Evolutionary conservation across 2,888 invertebrate species (phyloP).

Genomic region (Aspidapion aeneum): DNA sequence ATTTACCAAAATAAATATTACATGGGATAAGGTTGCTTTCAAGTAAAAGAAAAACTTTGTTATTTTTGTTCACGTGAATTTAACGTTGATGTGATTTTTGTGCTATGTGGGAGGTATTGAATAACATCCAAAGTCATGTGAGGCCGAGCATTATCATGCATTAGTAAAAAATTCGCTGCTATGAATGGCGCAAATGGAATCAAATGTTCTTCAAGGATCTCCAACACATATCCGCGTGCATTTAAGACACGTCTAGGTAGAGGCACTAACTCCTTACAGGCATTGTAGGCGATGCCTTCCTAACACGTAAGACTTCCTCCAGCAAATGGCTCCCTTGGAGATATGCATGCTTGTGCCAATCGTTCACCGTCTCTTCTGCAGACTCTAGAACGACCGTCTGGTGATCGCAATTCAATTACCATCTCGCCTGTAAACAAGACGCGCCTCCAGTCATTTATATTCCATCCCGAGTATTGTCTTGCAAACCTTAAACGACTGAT

Average conservation of each 20-base stretch:
- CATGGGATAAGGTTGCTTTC: too few relatives aligned
- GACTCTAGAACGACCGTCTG: neutral
- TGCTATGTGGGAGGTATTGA: too few relatives aligned
- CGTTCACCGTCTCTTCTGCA: slow-evolving; percentile 1
- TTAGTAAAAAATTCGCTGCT: slow-evolving; percentile 7
- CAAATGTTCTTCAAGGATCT: slow-evolving; percentile 6
- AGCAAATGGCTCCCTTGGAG: neutral
- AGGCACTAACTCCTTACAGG: slow-evolving; percentile 1
- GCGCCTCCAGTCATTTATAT: too few relatives aligned
- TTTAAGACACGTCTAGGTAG: too few relatives aligned
- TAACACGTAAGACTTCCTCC: neutral
- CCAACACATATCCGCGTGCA: neutral
- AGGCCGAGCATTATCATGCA: too few relatives aligned
- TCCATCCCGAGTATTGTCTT: too few relatives aligned
- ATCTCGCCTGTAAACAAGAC: neutral
- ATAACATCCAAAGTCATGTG: too few relatives aligned
- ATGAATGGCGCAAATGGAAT: slow-evolving; percentile 6
- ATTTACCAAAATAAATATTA: too few relatives aligned
- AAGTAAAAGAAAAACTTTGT: too few relatives aligned
- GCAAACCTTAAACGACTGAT: too few relatives aligned
- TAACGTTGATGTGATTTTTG: too few relatives aligned
- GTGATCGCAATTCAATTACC: neutral
- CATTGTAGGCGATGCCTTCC: neutral
- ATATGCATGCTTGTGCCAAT: neutral
- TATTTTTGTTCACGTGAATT: too few relatives aligned